Evolutionary conservation across 1,140 invertebrate genomes (phyloP).

Genomic region (Calephelis nemesis): DNA sequence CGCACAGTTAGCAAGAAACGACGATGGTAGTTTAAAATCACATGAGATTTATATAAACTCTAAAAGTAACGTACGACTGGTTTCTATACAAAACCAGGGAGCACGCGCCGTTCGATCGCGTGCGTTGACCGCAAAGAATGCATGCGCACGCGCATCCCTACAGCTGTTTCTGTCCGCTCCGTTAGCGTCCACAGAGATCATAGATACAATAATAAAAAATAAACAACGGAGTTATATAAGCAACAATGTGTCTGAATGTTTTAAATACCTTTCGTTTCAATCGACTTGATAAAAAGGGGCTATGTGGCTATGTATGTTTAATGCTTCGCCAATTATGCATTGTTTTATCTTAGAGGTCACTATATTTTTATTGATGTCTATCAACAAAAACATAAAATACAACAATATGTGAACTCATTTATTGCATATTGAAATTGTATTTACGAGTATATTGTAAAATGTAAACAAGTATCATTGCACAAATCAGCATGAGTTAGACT

Average conservation of each 20-base stretch:
- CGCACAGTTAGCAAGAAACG: no score
- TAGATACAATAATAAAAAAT: not conserved
- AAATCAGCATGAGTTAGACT: no score
- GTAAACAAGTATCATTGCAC: no score
- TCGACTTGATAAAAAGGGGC: not conserved
- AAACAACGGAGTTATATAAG: not conserved
- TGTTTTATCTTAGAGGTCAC: no score
- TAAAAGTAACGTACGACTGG: slow-evolving; percentile 6
- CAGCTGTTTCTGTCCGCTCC: slow-evolving; percentile 47
- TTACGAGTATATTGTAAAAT: no score
- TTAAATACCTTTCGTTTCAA: not conserved
- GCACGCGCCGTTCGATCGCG: slow-evolving; percentile 32
- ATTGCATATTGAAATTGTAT: no score
- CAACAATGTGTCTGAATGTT: not conserved
- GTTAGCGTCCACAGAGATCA: slow-evolving; percentile 1
- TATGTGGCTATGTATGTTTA: not conserved
- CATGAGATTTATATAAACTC: not conserved
- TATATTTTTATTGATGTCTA: no score
- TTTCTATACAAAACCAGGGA: slow-evolving; percentile 23
- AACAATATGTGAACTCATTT: no score
- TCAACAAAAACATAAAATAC: no score
- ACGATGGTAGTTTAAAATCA: not conserved
- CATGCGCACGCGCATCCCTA: slow-evolving; percentile 46
- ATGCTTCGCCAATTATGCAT: no score
- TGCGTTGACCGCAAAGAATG: slow-evolving; percentile 67